Base-by-base conservation (phyloP, 2,888 invertebrate species). In the Saturnia japonica region DNA sequence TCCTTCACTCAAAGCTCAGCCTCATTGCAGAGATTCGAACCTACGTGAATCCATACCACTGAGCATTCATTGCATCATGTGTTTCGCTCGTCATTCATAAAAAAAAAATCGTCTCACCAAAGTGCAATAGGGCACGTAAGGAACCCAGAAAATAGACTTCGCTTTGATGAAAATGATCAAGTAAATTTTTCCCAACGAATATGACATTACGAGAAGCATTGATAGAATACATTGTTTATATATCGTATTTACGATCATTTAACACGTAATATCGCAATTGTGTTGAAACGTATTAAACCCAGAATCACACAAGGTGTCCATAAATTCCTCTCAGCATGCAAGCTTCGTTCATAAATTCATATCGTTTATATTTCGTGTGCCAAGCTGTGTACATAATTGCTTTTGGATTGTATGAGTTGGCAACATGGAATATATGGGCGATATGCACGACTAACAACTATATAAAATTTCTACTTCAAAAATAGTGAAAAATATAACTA, bases 381-480 rank as follows among this genome's bases (percentile, higher is more conserved):
- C 87, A 86, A 84, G 84, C 85, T 84, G 85, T 83, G 87, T 83
- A 83, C 87, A 85, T 89, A 88, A 90, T 89, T 88, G 89, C 87
- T 87, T 87, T 87, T 81, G 84, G 82, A 80, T 79, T 80, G 80
- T 78, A 78, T 77, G 76, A 77, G 76, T 75, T 81, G 80, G 81
- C 78, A 77, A 78, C 76, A 76, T 77, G 78, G 77, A 80, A 78
- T 79, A 81, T 73, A 77, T 78, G 80, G 72, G 71, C 68, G 66
- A 28, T 40, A 19, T 66, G 34, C 19, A 16, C 64, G 22, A 51
- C 40, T 34, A 43, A 51, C 47, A 64, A 64, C n/a, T 16, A 64
- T 43, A 45, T 62, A 45, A 25, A 6, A 1, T 22, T 22, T 47
- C 6, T 45, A 11, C 51, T 62, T 64, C n/a, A 47, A 34, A 62